Evolutionary conservation across 2,797 vertebrate species (phyloP), one percentile per base, ranked within the genome.

Genomic region (Moxostoma hubbsi): DNA sequence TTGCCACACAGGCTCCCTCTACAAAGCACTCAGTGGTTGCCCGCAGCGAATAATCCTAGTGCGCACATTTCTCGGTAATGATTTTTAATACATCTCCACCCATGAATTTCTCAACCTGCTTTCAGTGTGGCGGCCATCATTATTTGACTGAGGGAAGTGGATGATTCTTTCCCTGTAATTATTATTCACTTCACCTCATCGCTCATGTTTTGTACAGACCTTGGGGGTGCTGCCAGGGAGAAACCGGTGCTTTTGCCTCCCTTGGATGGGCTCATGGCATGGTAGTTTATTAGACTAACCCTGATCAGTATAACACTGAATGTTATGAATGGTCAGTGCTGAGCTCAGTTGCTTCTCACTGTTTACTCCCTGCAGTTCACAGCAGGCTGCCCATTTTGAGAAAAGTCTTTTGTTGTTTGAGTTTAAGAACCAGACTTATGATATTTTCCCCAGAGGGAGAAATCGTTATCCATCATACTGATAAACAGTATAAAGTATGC

Each of bases 21-120:
- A 88, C 83, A 89, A 89, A 88, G 87, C 90, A 91, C 89, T 91
- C 87, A 85, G 79, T 59, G 63, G 68, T 84, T 76, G 87, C 90
- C 89, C 2, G 69, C 77, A 89, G 90, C 83, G 71, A 81, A 84
- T 83, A 50, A 88, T 91, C 65, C 86, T 66, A 83, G 87, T 81
- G 78, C 59, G 83, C 84, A 82, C 85, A 85, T 90, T 89, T 91
- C 88, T 82, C 78, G 64, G 80, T 85, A 89, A 87, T 82, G 83
- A 89, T 90, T 89, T 91, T 85, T 67, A 80, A 88, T 86, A 83
- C 82, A 80, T 87, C 80, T 77, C 84, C 82, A 73, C 75, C 84
- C 83, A 82, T 84, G 76, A 76, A 69, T 82, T 73, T 80, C 61
- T 67, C 59, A 59, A 73, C 13, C 75, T 59, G 75, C 49, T 55